A percentile compares a stretch with the other conserved stretches of the same genome.
Conservation (phyloP, 2,888 invertebrate genomes). For the Heterodera filipjevi region DNA sequence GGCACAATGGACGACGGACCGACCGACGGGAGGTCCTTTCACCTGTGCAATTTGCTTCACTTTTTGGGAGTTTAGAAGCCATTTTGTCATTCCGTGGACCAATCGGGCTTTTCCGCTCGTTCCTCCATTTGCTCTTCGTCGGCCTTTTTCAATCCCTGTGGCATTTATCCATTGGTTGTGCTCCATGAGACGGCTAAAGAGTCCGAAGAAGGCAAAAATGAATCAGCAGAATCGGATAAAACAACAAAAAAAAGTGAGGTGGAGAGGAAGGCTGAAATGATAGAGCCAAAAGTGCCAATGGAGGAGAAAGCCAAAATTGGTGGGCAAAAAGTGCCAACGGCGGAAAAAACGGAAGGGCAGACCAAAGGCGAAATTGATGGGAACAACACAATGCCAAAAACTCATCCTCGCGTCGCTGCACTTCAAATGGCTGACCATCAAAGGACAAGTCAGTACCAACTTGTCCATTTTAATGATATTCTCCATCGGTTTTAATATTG, state of each 20-base stretch:
- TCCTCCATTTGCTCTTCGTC: neutral
- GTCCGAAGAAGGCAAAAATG: neutral
- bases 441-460: neutral
- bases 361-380: no score
- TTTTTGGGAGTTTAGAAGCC: neutral
- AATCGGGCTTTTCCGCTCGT: neutral
- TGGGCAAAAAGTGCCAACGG: neutral
- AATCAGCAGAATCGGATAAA: neutral
- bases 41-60: no score
- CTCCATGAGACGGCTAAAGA: neutral
- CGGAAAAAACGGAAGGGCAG: no score
- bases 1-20: constrained; percentile 7
- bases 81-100: neutral
- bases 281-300: neutral
- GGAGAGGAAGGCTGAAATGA: neutral
- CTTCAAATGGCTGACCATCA: constrained; percentile 19
- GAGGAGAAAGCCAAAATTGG: neutral
- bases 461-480: no score
- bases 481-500: no score
- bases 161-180: neutral
- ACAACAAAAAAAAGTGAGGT: neutral
- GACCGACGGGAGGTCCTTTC: neutral
- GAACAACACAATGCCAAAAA: neutral
- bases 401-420: constrained; percentile 23
- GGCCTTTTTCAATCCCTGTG: neutral